Evolutionary conservation across 2,113 vertebrate species (phyloP).

Genomic region (Puma concolor): DNA sequence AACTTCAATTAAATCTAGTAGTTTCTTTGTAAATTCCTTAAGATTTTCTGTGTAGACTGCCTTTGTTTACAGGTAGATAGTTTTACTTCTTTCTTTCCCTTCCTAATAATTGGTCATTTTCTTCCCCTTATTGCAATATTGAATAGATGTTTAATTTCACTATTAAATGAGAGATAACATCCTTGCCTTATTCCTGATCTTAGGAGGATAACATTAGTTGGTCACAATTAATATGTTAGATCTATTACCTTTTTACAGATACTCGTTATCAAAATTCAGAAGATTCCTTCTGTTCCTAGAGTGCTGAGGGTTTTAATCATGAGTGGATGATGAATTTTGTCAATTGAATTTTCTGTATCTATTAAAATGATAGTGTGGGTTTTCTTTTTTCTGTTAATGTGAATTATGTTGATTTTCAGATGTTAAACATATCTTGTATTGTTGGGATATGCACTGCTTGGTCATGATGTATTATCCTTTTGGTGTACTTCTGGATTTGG

Average conservation of each 20-base stretch:
- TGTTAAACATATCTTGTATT: background rate
- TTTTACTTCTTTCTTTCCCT: background rate
- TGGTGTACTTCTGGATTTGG: background rate
- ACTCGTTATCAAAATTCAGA: background rate
- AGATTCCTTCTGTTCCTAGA: background rate
- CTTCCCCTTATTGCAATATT: background rate
- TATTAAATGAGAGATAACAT: background rate
- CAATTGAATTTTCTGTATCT: background rate
- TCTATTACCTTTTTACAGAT: constrained; percentile 6
- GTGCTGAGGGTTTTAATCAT: background rate
- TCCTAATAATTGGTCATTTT: background rate
- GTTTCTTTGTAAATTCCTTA: background rate
- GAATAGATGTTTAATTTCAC: constrained; percentile 1
- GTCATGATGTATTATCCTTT: background rate
- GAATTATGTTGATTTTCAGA: background rate
- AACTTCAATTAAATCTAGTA: background rate
- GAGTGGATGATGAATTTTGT: constrained; percentile 27
- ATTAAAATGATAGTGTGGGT: background rate
- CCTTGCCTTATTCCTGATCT: background rate
- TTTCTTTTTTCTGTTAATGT: background rate
- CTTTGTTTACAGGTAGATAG: background rate
- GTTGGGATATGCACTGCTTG: background rate
- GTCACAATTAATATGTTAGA: constrained; percentile 3
- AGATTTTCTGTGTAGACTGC: background rate
- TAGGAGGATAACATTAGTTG: background rate